Base-by-base conservation (phyloP, 2,797 vertebrate species). In the Caiman crocodilus region DNA sequence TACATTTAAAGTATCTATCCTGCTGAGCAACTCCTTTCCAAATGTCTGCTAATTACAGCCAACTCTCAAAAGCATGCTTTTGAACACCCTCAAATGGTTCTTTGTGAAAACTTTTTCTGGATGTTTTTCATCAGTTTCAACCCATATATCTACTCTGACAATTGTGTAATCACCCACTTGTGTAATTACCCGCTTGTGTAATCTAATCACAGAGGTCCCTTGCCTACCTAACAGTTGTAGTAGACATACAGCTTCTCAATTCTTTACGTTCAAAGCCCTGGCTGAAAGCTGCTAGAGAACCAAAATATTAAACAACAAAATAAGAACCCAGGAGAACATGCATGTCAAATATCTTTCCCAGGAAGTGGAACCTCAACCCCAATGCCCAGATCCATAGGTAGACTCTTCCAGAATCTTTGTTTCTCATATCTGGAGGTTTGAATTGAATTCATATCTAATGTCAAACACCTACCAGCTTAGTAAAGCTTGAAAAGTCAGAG, bases 401-500 rank as follows among this genome's bases (percentile, higher is more conserved):
- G 55, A 75, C 55, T 85, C 69, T 28, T 85, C 63, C 77, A 6
- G 56, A 87, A 4, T 87, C 76, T 42, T 67, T 64, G 90, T 76
- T 80, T 13, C 65, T 85, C 92, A 14, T 35, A 90, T 64, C 56
- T 84, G 61, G 42, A 25, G 64, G 21, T 35, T 94, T 92, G 69
- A 58, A 5, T 15, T 18, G 30, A 21, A 12, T 76, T 93, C 18
- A 23, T 76, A 69, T 69, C 55, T 84, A 82, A 76, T 93, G 59
- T 80, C 60, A 80, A 78, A 32, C 30, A 93, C 30, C 55, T 80
- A 93, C 35, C 17, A 84, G 35, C 65, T 67, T 59, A 86, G 60
- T 93, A 89, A 85, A 92, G 23, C 57, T 94, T 94, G 85, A 94
- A 95, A 67, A 89, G 89, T 84, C 79, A 84, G 73, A 57, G 32